These are phyloP conservation scores for Orthosia incerta DNA, from an alignment of 2,888 invertebrate species.

Conservation along the genomic window DNA sequence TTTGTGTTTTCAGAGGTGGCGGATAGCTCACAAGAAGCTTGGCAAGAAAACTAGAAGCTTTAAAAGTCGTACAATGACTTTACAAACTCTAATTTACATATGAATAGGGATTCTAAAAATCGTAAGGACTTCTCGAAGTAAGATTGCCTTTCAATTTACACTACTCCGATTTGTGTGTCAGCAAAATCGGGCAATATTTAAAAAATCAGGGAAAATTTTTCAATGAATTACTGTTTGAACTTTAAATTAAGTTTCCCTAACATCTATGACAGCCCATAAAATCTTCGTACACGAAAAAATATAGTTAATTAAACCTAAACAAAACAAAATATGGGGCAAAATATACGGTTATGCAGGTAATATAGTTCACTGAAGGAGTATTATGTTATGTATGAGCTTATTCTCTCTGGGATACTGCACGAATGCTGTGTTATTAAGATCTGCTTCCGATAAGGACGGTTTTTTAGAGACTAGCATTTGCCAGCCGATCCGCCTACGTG, in stretches of 20 bases:
- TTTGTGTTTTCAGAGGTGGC: too few relatives aligned
- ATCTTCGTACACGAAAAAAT: slow-evolving; percentile 14
- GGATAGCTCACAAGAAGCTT: too few relatives aligned
- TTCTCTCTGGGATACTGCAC: slow-evolving; percentile 26
- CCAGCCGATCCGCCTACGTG: background rate
- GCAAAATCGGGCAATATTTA: background rate
- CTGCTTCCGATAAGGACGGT: slow-evolving; percentile 17
- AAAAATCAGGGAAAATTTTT: too few relatives aligned
- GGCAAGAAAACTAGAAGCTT: too few relatives aligned
- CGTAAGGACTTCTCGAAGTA: too few relatives aligned
- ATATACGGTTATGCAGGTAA: slow-evolving; percentile 54
- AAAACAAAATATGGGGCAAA: slow-evolving; percentile 44
- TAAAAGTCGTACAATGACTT: too few relatives aligned
- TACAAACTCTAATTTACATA: too few relatives aligned
- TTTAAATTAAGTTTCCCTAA: background rate
- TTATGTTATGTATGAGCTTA: slow-evolving; percentile 68
- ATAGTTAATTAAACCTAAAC: slow-evolving; percentile 33
- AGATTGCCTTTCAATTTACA: too few relatives aligned
- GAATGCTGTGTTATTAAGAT: slow-evolving; percentile 30
- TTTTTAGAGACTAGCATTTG: background rate
- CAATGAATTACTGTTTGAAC: background rate
- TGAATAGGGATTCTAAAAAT: too few relatives aligned
- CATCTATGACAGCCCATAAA: slow-evolving; percentile 4
- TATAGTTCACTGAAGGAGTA: slow-evolving; percentile 55
- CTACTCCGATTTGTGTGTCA: too few relatives aligned